Percentiles rank a stretch among this genome's conserved stretches.
phyloP scores from a whole-genome alignment of 1,140 invertebrate genomes.

The Heliconius congener region DNA sequence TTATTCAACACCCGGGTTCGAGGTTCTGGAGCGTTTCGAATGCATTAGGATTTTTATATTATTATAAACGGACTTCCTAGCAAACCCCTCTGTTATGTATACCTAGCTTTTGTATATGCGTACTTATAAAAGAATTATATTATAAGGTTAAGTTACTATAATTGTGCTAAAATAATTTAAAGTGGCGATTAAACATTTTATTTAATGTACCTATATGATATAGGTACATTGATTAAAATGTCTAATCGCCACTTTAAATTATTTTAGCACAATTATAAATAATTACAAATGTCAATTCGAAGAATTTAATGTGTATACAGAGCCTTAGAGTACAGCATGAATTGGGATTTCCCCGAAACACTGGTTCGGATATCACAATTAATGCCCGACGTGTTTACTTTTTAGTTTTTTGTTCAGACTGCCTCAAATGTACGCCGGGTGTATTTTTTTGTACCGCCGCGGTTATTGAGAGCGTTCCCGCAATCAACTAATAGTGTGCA shows the following conservation, averaged over 20 bases:
- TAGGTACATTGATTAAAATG: too few species aligned
- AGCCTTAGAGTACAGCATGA: slow-evolving; percentile 14
- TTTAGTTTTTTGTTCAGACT: slow-evolving; percentile 20
- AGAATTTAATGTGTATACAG: neutral
- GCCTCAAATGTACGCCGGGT: slow-evolving; percentile 5
- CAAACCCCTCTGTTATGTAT: slow-evolving; percentile 2
- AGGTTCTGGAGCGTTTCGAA: slow-evolving; percentile 68
- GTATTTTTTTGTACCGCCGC: neutral
- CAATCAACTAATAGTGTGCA: slow-evolving; percentile 15
- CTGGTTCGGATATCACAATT: slow-evolving; percentile 33
- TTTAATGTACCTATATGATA: too few species aligned
- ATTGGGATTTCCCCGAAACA: slow-evolving; percentile 28
- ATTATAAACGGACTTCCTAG: slow-evolving; percentile 16
- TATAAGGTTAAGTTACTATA: neutral
- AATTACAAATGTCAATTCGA: neutral
- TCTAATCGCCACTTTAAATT: too few species aligned
- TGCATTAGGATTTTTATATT: slow-evolving; percentile 59
- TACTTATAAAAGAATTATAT: neutral
- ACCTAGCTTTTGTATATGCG: neutral
- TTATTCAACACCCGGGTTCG: slow-evolving; percentile 66
- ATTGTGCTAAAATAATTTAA: neutral
- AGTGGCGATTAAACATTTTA: too few species aligned
- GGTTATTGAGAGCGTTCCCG: slow-evolving; percentile 3
- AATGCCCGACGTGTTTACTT: slow-evolving; percentile 27
- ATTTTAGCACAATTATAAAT: neutral